Conservation (phyloP, 2,888 invertebrate species). For the Alentia gelatinosa region DNA sequence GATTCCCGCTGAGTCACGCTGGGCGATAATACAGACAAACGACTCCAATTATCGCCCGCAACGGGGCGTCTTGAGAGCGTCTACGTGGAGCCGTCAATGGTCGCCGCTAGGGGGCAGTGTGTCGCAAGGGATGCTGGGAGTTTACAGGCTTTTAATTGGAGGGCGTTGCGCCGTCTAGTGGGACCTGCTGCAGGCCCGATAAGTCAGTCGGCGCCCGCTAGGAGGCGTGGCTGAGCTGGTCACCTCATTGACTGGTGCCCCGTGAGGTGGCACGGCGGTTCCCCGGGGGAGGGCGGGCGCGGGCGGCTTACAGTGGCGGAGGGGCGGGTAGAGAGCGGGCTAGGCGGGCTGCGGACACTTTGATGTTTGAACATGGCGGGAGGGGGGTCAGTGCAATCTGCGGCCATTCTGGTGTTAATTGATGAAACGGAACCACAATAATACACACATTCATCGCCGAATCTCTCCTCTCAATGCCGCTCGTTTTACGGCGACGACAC, state of each 20-base stretch:
- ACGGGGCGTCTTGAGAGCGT: conserved; percentile 6
- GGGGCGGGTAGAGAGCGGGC: background rate
- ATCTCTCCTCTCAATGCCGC: background rate
- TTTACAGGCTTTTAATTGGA: conserved; percentile 44
- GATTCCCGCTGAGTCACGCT: background rate
- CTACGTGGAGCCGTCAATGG: background rate
- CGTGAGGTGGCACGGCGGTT: background rate
- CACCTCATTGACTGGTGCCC: conserved; percentile 7
- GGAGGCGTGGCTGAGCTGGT: conserved; percentile 5
- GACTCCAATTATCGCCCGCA: conserved; percentile 45
- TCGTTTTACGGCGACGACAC: background rate
- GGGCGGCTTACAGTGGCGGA: background rate
- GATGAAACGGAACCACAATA: conserved; percentile 23
- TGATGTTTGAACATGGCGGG: background rate
- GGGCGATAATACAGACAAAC: conserved; percentile 51
- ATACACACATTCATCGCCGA: background rate
- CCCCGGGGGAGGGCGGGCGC: background rate
- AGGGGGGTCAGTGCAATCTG: conserved; percentile 24
- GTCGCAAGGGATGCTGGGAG: conserved; percentile 12
- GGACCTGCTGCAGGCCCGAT: conserved; percentile 16
- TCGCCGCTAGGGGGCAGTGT: background rate
- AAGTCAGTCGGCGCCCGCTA: conserved; percentile 18
- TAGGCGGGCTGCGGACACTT: background rate
- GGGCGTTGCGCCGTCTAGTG: background rate
- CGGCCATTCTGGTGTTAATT: conserved; percentile 20